Percentiles rank a stretch among this genome's conserved stretches.
phyloP scores from a whole-genome alignment of 2,888 invertebrate species.

The Cataglyphis altisquamis region DNA sequence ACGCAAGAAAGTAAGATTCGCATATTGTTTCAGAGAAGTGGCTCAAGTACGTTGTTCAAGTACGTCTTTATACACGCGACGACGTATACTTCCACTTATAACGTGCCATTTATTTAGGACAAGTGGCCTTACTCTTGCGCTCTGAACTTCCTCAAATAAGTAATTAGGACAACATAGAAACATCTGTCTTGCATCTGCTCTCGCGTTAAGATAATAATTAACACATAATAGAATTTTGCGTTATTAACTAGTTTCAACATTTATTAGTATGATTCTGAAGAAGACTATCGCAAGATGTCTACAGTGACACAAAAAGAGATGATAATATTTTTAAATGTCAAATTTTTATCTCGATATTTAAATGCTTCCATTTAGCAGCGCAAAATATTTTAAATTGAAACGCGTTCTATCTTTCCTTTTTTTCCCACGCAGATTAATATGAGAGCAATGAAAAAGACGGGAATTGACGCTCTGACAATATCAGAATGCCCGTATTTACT shows the following conservation, averaged over 20 bases:
- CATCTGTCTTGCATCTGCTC: slow-evolving; percentile 37
- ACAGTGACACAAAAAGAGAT: background rate
- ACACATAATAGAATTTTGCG: background rate
- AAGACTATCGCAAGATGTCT: background rate
- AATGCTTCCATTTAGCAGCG: background rate
- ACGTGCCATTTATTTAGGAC: slow-evolving; percentile 8
- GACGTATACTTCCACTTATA: background rate
- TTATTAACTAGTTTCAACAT: slow-evolving; percentile 10
- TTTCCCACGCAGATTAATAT: background rate
- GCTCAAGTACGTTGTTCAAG: background rate
- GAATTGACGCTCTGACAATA: slow-evolving; percentile 15
- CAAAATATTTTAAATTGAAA: background rate
- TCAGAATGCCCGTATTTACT: slow-evolving; percentile 27
- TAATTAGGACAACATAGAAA: slow-evolving; percentile 17
- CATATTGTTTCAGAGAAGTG: background rate
- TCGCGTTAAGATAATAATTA: slow-evolving; percentile 10
- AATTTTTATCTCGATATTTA: background rate
- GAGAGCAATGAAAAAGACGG: background rate
- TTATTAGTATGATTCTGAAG: background rate
- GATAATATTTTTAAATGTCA: background rate
- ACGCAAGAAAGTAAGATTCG: background rate
- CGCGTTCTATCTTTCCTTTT: background rate
- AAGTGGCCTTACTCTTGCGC: background rate
- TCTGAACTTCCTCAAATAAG: slow-evolving; percentile 7
- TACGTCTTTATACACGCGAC: background rate